Percentiles rank a stretch among this genome's conserved stretches.
Evolutionary conservation across 2,113 vertebrate species (phyloP).

Genomic region (Hippocampus abdominalis): DNA sequence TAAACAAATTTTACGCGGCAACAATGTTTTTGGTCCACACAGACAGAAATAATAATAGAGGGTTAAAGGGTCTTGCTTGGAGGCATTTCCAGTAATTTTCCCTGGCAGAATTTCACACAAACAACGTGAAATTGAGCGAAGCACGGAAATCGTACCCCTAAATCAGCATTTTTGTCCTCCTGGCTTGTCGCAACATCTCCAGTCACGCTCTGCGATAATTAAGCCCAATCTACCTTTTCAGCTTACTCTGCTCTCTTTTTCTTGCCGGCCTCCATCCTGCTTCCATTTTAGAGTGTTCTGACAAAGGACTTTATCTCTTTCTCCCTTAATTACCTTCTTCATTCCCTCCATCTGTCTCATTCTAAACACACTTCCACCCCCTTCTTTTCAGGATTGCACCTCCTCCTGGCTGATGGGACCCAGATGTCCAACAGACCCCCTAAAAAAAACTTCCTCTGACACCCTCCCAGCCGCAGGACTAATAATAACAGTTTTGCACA

Average conservation of each 20-base stretch:
- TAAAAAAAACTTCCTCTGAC: conserved; percentile 8
- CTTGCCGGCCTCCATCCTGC: conserved; percentile 13
- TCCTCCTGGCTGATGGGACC: conserved; percentile 46
- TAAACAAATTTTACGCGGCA: background rate
- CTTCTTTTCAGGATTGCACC: conserved; percentile 8
- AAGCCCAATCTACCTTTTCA: conserved; percentile 22
- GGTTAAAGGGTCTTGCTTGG: background rate
- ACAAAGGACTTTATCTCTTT: conserved; percentile 52
- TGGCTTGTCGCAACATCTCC: conserved; percentile 32
- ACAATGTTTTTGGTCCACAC: background rate
- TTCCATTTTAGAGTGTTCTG: conserved; percentile 41
- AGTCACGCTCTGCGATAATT: conserved; percentile 38
- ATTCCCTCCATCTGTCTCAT: conserved; percentile 50
- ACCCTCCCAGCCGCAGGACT: conserved; percentile 36
- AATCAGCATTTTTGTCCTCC: conserved; percentile 36
- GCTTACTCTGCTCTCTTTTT: conserved; percentile 16
- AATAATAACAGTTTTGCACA: conserved; percentile 31
- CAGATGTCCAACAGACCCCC: conserved; percentile 42
- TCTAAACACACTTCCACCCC: conserved; percentile 13
- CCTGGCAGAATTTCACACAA: conserved; percentile 34
- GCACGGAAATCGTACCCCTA: conserved; percentile 14
- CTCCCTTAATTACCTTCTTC: conserved; percentile 37
- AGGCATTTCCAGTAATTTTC: background rate
- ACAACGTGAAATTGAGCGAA: conserved; percentile 11
- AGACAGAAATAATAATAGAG: background rate